These are phyloP conservation scores for Drosophila borealis DNA, from an alignment of 2,888 invertebrate genomes.

Conservation along the genomic window DNA sequence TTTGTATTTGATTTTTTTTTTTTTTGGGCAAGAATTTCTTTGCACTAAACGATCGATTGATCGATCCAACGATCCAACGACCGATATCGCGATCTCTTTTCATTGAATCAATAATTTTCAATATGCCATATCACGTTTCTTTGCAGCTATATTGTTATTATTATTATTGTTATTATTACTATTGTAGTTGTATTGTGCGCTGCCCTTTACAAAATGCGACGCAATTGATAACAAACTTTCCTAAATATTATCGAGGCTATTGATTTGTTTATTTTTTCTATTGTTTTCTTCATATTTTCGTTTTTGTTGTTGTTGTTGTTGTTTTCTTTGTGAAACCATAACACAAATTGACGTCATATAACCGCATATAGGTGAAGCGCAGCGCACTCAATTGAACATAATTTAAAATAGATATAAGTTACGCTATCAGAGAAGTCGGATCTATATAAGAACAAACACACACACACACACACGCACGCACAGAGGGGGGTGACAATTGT, in stretches of 20 bases:
- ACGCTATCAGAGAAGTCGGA: conserved; percentile 57
- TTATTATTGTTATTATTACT: conserved; percentile 29
- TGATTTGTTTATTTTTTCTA: conserved; percentile 44
- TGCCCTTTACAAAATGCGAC: conserved; percentile 49
- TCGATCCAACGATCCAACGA: conserved; percentile 6
- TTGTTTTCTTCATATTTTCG: conserved; percentile 1
- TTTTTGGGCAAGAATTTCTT: conserved; percentile 50
- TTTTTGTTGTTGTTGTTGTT: neutral
- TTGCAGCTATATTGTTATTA: conserved; percentile 7
- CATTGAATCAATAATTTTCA: conserved; percentile 56
- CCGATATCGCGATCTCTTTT: conserved; percentile 50
- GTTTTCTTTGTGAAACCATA: conserved; percentile 19
- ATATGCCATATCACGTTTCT: conserved; percentile 41
- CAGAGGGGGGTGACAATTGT: conserved; percentile 19
- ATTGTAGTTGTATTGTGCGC: conserved; percentile 19
- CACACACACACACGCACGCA: neutral
- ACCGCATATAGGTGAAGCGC: conserved; percentile 63
- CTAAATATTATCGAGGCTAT: conserved; percentile 59
- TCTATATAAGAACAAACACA: conserved; percentile 47
- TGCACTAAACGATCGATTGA: conserved; percentile 31
- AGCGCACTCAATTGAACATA: conserved; percentile 73
- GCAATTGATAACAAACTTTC: conserved; percentile 57
- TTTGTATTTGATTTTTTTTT: conserved; percentile 34
- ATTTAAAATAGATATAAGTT: conserved; percentile 77
- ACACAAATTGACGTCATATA: conserved; percentile 62